These are phyloP conservation scores for Rhyzopertha dominica DNA, from an alignment of 1,140 invertebrate species.

Conservation along the genomic window DNA sequence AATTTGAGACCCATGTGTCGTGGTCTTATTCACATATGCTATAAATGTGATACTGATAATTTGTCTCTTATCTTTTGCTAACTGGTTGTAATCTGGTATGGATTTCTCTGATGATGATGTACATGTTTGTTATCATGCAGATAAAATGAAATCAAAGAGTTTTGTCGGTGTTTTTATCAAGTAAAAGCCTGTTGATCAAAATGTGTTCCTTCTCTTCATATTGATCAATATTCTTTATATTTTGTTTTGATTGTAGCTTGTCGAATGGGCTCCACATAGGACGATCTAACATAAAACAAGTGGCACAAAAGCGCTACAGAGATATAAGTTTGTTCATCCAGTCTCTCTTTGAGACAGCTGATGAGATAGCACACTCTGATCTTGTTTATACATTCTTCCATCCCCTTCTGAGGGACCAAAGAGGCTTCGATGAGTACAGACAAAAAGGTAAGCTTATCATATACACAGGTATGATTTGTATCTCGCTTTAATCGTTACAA, in stretches of 20 bases:
- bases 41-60: too few relatives aligned
- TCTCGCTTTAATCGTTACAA: too few relatives aligned
- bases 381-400: conserved; percentile 98
- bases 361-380: conserved; percentile 93
- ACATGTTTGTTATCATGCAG: too few relatives aligned
- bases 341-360: conserved; percentile 78
- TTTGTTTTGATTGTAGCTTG: conserved; percentile 54
- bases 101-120: too few relatives aligned
- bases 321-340: conserved; percentile 85
- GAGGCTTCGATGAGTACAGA: conserved; percentile 66
- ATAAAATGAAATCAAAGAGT: too few relatives aligned
- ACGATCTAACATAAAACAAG: conserved; percentile 88
- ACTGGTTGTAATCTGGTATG: too few relatives aligned
- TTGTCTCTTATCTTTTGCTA: too few relatives aligned
- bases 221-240: conserved; percentile 1
- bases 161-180: too few relatives aligned
- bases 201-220: too few relatives aligned
- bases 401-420: conserved; percentile 84
- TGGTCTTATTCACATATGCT: too few relatives aligned
- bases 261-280: conserved; percentile 78
- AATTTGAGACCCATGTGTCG: conserved; percentile 44
- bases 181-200: too few relatives aligned
- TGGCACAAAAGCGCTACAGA: conserved; percentile 81
- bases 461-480: too few relatives aligned
- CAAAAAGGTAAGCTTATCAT: conserved; percentile 59